Evolutionary conservation across 2,888 invertebrate genomes (phyloP), one percentile per base, ranked within the genome.

Genomic region (Drosophila aldrichi): DNA sequence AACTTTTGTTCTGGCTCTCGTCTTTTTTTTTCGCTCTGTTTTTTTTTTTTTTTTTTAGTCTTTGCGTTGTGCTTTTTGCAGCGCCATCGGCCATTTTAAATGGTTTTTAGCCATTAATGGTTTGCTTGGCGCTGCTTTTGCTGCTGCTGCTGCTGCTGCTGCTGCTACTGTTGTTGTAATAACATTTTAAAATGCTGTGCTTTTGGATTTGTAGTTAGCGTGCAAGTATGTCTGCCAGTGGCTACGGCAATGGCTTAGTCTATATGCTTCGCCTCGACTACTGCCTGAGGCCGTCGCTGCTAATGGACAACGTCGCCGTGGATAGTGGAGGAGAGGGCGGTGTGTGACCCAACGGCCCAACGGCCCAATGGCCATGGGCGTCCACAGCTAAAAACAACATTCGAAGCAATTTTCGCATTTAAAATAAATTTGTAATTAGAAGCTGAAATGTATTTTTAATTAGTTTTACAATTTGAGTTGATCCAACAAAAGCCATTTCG

Each of bases 131-230:
- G 64, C 55, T 62, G 61, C n/a, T n/a, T n/a, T n/a, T 29, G 48
- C 48, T 18, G 5, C 46, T 18, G 64, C 67, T 67, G 60, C 61
- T 77, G 60, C 64, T 66, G 54, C 18, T 48, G 38, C 44, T 56
- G 38, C 46, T 55, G 40, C 12, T 58, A 44, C 40, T 70, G 63
- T 68, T 80, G 76, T 79, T 86, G 89, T 89, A 87, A 89, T 86
- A 89, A 84, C 82, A 87, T 89, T 89, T 82, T 87, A 89, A 86
- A 89, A 87, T 71, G 81, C 86, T 86, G 79, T 83, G 73, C 77
- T 80, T 76, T 74, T 75, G 77, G 72, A 78, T 84, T 84, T 68
- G 74, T 80, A 66, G 60, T 67, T 74, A 74, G 77, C 77, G 54
- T 41, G 14, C 68, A 60, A 67, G 67, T 59, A 43, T 61, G 63